These are phyloP conservation scores for Troides helena DNA, from an alignment of 2,888 invertebrate genomes.

Conservation along the genomic window DNA sequence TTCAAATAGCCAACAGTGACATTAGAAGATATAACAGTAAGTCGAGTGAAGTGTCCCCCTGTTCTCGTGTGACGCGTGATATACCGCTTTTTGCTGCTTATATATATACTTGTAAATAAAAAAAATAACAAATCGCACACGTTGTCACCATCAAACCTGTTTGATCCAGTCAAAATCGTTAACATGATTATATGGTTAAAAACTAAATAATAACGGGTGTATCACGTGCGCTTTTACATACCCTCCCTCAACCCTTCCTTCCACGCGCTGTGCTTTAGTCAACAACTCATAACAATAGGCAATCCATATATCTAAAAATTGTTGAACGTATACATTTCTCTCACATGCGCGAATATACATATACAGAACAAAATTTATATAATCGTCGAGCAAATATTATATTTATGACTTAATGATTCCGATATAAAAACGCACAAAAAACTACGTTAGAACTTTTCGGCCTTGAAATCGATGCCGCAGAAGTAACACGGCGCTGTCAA, in stretches of 20 bases:
- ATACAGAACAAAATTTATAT: constrained; percentile 57
- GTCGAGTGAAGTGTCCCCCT: constrained; percentile 36
- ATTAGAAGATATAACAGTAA: constrained; percentile 44
- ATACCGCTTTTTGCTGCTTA: constrained; percentile 22
- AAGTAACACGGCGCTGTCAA: no score
- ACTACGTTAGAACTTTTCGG: no score
- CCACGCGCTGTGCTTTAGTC: no score
- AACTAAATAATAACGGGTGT: constrained; percentile 54
- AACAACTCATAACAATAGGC: no score
- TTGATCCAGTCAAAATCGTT: constrained; percentile 76
- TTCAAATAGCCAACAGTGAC: constrained; percentile 5
- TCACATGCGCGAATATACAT: no score
- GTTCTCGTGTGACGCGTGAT: background rate
- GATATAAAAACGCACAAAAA: no score
- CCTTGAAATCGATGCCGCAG: no score
- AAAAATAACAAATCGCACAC: constrained; percentile 61
- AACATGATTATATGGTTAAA: constrained; percentile 44
- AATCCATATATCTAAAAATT: no score
- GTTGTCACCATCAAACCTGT: constrained; percentile 63
- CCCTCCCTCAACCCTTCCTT: no score
- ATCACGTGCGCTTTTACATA: no score
- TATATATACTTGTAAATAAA: constrained; percentile 42
- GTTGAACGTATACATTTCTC: no score
- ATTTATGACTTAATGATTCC: no score
- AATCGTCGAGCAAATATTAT: constrained; percentile 40